Evolutionary conservation across 2,797 vertebrate species (phyloP).

Genomic region (Heliangelus exortis): DNA sequence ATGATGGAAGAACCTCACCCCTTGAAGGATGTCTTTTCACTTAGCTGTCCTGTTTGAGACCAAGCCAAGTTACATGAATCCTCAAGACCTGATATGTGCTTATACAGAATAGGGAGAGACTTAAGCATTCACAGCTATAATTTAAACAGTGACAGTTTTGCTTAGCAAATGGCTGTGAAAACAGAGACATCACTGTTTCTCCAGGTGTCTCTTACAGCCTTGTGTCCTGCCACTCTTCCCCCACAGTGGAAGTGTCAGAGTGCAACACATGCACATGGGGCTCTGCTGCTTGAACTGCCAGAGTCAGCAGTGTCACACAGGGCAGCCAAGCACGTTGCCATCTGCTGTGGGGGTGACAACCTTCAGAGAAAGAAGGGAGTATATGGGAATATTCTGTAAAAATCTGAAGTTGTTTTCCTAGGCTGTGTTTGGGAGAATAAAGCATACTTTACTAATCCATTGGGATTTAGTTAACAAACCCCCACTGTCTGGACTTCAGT

Average conservation of each 20-base stretch:
- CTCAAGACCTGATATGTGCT: neutral
- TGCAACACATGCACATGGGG: fast-evolving
- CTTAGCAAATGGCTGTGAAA: neutral
- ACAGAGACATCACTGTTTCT: neutral
- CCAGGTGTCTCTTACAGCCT: neutral
- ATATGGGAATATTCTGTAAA: neutral
- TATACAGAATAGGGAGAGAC: neutral
- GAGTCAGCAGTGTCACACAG: neutral
- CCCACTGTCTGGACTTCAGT: neutral
- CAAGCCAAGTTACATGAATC: neutral
- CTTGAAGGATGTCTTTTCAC: neutral
- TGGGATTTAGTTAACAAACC: neutral
- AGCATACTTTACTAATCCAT: neutral
- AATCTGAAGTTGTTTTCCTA: neutral
- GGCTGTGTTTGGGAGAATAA: neutral
- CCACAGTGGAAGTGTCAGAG: neutral
- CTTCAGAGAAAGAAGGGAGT: neutral
- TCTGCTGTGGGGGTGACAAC: neutral
- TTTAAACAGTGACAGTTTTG: neutral
- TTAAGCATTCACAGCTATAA: neutral
- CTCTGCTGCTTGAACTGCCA: neutral
- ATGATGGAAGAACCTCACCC: neutral
- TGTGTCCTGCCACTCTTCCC: neutral
- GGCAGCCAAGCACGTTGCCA: neutral
- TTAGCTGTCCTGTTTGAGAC: neutral